These are phyloP conservation scores for Morpho achilles DNA, from an alignment of 2,888 invertebrate genomes.

Conservation along the genomic window DNA sequence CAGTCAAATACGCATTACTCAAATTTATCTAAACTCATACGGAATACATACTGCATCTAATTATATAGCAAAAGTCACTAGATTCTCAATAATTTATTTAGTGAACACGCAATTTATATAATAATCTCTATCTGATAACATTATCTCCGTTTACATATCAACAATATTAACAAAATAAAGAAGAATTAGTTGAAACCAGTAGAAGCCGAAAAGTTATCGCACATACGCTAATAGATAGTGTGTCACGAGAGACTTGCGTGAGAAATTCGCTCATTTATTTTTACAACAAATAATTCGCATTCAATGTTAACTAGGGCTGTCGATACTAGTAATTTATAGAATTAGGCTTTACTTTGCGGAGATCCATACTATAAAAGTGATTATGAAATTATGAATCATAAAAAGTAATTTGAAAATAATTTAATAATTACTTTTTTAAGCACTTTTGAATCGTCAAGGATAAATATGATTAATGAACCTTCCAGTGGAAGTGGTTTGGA, in stretches of 20 bases:
- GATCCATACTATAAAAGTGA: no score
- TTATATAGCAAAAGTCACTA: neutral
- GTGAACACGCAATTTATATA: no score
- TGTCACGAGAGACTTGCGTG: constrained; percentile 58
- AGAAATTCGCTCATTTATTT: constrained; percentile 36
- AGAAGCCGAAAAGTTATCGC: constrained; percentile 55
- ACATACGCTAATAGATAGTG: constrained; percentile 59
- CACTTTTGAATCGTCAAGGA: no score
- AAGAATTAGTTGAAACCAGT: constrained; percentile 46
- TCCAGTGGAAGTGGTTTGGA: no score
- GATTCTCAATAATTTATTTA: no score
- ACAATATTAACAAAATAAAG: constrained; percentile 7
- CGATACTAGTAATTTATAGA: neutral
- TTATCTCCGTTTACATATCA: neutral
- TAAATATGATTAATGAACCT: no score
- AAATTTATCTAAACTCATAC: neutral
- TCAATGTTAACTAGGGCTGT: constrained; percentile 5
- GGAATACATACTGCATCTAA: neutral
- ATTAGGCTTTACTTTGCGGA: no score
- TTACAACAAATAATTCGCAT: constrained; percentile 17
- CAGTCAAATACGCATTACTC: no score
- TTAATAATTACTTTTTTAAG: no score
- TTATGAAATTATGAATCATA: no score
- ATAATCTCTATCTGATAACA: neutral
- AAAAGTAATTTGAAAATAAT: no score